A percentile compares a stretch with the other conserved stretches of the same genome.
These are phyloP conservation scores for Halisarca cf. caerulea DNA, from an alignment of 37 sponge, comb jelly and placozoan species.

Conservation along the genomic window DNA sequence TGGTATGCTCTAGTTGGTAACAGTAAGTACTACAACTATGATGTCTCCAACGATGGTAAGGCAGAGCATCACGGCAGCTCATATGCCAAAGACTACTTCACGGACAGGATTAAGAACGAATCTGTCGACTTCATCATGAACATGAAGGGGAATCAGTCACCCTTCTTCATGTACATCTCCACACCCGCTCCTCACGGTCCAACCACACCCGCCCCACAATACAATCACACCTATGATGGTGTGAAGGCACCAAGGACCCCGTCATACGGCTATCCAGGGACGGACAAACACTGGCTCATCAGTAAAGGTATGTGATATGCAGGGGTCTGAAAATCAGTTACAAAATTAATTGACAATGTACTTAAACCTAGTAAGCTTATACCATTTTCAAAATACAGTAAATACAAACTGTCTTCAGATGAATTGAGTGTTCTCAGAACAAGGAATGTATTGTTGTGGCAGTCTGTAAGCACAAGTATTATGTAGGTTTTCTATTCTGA, in stretches of 20 bases:
- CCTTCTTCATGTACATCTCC: conserved; percentile 81
- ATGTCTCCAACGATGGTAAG: conserved; percentile 78
- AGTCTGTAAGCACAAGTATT: conserved; percentile 59
- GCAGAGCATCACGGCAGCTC: conserved; percentile 69
- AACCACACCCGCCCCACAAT: conserved; percentile 85
- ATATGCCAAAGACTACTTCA: conserved; percentile 84
- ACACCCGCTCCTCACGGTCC: conserved; percentile 87
- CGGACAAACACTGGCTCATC: conserved; percentile 88
- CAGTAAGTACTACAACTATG: conserved; percentile 72
- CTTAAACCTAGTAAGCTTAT: too few relatives aligned
- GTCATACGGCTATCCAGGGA: conserved; percentile 51
- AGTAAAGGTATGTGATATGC: conserved; percentile 44
- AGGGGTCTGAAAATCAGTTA: neutral
- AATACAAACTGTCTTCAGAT: conserved; percentile 5
- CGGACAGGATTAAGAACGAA: conserved; percentile 69
- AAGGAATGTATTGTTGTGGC: conserved; percentile 73
- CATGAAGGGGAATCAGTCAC: conserved; percentile 25
- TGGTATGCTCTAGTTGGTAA: conserved; percentile 87
- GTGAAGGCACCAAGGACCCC: conserved; percentile 70
- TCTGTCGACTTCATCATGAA: conserved; percentile 69
- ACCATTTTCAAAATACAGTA: conserved; percentile 48
- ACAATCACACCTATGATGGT: conserved; percentile 53
- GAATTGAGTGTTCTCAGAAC: conserved; percentile 35
- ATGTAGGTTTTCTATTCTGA: too few relatives aligned
- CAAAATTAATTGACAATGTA: too few relatives aligned